Base-by-base conservation (phyloP, 2,113 vertebrate species). In the Chionomys nivalis region DNA sequence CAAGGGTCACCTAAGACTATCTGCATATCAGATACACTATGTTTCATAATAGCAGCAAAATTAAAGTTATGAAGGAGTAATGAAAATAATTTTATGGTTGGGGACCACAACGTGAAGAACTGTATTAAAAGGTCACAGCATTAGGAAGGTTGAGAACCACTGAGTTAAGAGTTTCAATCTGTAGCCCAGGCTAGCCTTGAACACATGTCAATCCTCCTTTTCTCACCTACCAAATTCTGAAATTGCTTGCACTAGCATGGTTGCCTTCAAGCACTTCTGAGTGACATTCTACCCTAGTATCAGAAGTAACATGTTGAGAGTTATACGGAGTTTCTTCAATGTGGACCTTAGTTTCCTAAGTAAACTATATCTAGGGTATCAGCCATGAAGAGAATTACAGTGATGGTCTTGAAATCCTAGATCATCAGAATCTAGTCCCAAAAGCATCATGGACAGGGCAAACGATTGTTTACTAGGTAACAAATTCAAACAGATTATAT, bases 331-430 rank as follows among this genome's bases (percentile, higher is more conserved):
- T 47, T 78, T 73, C 11, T 92, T 79, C 65, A 79, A 85, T 72
- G n/a, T 94, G 66, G 77, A n/a, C 24, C 63, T 93, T 77, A 47
- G 7, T 79, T 85, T 72, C 39, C 44, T 88, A 83, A 73, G 72
- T 55, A 44, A 87, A 95, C 85, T 73, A 23, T 47, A 95, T 94
- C 72, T 89, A 92, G n/a, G 23, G 1, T n/a, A 95, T 85, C n/a
- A 86, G 77, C 96, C 75, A 92, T 39, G 26, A 92, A 75, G 23
- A 83, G 31, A 77, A 95, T 90, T 82, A 96, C 3, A 94, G 76
- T 63, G n/a, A 91, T 89, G 44, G 4, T 81, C 7, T 90, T 14
- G n/a, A 76, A 90, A 89, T 86, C 89, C 70, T 72, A 77, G 17
- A 19, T 89, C 28, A 91, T 16, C 3, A 87, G 82, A 96, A 90